Base-by-base conservation (phyloP, 1,140 invertebrate genomes). In the Drosophila quadrilineata region DNA sequence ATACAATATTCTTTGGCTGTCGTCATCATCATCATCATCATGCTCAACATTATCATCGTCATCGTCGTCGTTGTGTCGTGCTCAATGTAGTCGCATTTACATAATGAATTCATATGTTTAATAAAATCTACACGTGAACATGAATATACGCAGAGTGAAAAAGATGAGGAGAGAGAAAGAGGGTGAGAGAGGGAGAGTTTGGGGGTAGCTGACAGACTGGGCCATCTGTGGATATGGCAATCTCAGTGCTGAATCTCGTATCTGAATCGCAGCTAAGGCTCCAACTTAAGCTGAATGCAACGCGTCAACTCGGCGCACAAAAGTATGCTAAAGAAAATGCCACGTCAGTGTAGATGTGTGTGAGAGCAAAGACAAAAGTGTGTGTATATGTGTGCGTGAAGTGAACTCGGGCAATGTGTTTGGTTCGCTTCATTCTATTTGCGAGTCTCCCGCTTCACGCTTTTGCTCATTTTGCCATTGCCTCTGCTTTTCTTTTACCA, bases 71-170 rank as follows among this genome's bases (percentile, higher is more conserved):
- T 31, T 24, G 19, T 38, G n/a, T n/a, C n/a, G n/a, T 41, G 28
- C 33, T 29, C 46, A 43, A 48, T 24, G 57, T 41, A 38, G 54
- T 38, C 50, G 50, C 65, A 88, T 88, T 88, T 88, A 66, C 84
- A 87, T 87, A 88, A 88, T 88, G 73, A 82, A 86, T 88, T 88
- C 85, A 88, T 88, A 82, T 82, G 85, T 74, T 86, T 86, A 86
- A 86, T 87, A 87, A 86, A 87, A 84, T 85, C 73, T 74, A 85
- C 79, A 85, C 74, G 74, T 77, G 79, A 77, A 73, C 72, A 75
- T 62, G 72, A 69, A 73, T 60, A 72, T 50, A 70, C 65, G 43
- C 10, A 46, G 36, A 33, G n/a, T 24, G 21, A 38, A 5, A 49
- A 12, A 17, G 17, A 33, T 2, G 12, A 8, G 14, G 8, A 36